Evolutionary conservation across 2,113 vertebrate species (phyloP), one percentile per base, ranked within the genome.

Genomic region (Leptodactylus fuscus): DNA sequence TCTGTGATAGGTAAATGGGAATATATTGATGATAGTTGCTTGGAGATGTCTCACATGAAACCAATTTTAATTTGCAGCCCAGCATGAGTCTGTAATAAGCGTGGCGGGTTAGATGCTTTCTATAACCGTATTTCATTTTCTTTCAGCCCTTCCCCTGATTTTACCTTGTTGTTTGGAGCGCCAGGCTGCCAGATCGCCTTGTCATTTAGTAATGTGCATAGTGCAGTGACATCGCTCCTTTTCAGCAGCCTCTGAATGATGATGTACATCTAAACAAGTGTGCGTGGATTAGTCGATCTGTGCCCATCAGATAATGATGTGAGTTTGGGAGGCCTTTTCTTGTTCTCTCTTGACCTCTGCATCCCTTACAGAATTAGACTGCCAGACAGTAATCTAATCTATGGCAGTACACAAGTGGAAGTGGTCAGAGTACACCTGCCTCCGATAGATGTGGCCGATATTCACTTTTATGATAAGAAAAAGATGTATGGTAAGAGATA

Each of bases 181-280:
- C 46, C 18, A 12, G 29, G 27, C 27, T 79, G 76, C 51, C 76
- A 41, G 76, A 58, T 79, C 34, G 11, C 5, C 20, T 60, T 58
- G 29, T 24, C 20, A 36, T 60, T 60, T 58, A 29, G 44, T 55
- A 58, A 36, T 78, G 76, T 78, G 49, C 51, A n/a, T 34, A 78
- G 51, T 55, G n/a, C 53, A 58, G 51, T 79, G 51, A 79, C 51
- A 79, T 55, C 53, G 18, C 24, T 75, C 44, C 16, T 78, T 78
- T 38, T 55, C 49, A 78, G 24, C 49, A 18, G 48, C 34, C 51
- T 78, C 36, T 13, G 34, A 75, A 32, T 41, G 27, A 38, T 60
- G 76, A 79, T 79, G 76, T 79, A 79, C 76, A 79, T 79, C 76
- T 41, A 79, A 78, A 60, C 51, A 79, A 38, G 32, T 8, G 24